Percentiles rank a stretch among this genome's conserved stretches.
phyloP scores from a whole-genome alignment of 1,140 invertebrate species.

The Paracyclopina nana region DNA sequence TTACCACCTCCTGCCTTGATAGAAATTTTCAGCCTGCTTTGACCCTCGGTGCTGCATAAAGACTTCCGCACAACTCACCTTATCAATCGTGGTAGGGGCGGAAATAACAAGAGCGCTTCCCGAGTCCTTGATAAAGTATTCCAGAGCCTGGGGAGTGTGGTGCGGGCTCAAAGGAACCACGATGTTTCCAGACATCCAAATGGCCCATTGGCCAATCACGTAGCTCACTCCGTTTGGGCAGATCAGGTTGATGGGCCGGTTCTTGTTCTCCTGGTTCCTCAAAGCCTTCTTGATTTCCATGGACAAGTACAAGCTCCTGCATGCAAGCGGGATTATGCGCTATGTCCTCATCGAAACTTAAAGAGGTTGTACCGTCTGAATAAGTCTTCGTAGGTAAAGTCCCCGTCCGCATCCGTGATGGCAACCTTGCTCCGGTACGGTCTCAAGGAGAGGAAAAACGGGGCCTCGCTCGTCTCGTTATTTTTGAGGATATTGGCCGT shows the following conservation, averaged over 20 bases:
- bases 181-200: conserved; percentile 1
- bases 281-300: background rate
- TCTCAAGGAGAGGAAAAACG: no score
- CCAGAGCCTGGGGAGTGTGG: background rate
- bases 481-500: no score
- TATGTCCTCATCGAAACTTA: background rate
- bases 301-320: background rate
- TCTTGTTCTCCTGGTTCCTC: background rate
- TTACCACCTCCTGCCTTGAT: no score
- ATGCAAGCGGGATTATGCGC: background rate
- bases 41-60: no score
- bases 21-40: no score
- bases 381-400: background rate
- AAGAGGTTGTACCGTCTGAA: background rate
- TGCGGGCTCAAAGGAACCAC: background rate
- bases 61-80: background rate
- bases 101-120: background rate
- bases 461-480: no score
- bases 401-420: no score
- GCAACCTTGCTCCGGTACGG: no score
- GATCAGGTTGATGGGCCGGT: background rate
- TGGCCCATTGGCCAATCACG: background rate
- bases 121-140: background rate
- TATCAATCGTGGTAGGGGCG: background rate
- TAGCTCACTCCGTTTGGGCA: background rate